Conservation (phyloP, 2,797 vertebrate genomes). For the Loriculus beryllinus region DNA sequence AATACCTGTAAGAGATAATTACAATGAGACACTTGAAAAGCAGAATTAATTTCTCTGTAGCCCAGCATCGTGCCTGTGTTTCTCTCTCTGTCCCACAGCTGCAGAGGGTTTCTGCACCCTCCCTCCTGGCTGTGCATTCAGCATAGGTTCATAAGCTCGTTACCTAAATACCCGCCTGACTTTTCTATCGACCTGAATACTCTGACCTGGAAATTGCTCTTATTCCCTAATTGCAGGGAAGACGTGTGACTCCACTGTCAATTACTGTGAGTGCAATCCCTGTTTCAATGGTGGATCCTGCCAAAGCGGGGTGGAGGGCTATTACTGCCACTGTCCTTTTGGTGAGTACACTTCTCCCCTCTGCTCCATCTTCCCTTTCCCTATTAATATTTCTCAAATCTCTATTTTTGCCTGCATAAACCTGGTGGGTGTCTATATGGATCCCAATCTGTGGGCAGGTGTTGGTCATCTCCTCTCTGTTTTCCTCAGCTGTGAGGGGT, state of each 20-base stretch:
- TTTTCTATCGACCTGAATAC: background rate
- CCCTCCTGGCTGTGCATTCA: background rate
- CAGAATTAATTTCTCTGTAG: background rate
- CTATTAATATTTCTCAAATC: background rate
- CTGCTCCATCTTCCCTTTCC: background rate
- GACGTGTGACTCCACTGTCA: conserved; percentile 92
- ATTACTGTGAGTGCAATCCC: conserved; percentile 98
- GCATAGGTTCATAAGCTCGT: background rate
- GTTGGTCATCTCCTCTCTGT: background rate
- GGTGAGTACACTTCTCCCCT: conserved; percentile 82
- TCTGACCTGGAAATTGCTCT: conserved; percentile 27
- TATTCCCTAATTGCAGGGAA: conserved; percentile 82
- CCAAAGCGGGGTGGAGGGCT: conserved; percentile 92
- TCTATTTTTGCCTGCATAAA: background rate
- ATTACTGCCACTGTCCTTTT: conserved; percentile 96
- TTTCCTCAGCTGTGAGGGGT: background rate
- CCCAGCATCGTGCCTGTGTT: background rate
- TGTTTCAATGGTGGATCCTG: conserved; percentile 99
- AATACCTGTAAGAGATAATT: background rate
- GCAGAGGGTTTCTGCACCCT: background rate
- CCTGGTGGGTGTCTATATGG: rapidly evolving
- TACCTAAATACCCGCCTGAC: background rate
- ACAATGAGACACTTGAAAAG: background rate
- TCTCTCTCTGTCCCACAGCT: background rate
- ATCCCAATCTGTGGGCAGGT: rapidly evolving